Evolutionary conservation across 2,888 invertebrate species (phyloP).

Genomic region (Acleris sparsana): DNA sequence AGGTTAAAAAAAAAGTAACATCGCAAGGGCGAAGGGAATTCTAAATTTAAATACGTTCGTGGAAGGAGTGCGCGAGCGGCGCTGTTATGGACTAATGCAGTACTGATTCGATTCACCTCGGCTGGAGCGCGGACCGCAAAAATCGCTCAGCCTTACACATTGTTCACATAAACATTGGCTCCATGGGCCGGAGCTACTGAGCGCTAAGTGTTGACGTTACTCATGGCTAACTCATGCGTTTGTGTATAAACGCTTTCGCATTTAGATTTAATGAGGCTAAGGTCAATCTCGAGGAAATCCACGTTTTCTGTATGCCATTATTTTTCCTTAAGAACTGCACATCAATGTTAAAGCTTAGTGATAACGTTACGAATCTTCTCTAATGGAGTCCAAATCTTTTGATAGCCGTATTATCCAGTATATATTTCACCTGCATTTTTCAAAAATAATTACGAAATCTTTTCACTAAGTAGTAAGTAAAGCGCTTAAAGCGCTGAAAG

Average conservation of each 20-base stretch:
- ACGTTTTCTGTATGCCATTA: background rate
- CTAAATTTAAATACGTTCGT: constrained; percentile 77
- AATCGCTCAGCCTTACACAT: constrained; percentile 70
- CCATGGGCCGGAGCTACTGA: constrained; percentile 45
- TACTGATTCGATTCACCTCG: constrained; percentile 81
- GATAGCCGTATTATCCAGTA: no score
- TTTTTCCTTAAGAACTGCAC: constrained; percentile 1
- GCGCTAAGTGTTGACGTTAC: constrained; percentile 32
- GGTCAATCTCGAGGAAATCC: constrained; percentile 8
- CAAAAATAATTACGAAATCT: background rate
- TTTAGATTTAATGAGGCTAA: constrained; percentile 1
- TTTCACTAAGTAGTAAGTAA: constrained; percentile 9
- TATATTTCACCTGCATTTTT: no score
- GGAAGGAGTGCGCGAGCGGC: constrained; percentile 73
- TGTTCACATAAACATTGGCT: constrained; percentile 73
- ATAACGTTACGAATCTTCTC: no score
- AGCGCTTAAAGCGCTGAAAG: constrained; percentile 59
- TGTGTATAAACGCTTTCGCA: background rate
- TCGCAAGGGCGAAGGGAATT: constrained; percentile 68
- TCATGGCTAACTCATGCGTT: constrained; percentile 4
- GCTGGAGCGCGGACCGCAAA: constrained; percentile 68
- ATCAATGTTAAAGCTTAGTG: background rate
- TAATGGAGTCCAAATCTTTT: no score
- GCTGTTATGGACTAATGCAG: constrained; percentile 76
- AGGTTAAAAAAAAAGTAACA: constrained; percentile 51